Base-by-base conservation (phyloP, 2,113 vertebrate genomes). In the Eulemur macaco region DNA sequence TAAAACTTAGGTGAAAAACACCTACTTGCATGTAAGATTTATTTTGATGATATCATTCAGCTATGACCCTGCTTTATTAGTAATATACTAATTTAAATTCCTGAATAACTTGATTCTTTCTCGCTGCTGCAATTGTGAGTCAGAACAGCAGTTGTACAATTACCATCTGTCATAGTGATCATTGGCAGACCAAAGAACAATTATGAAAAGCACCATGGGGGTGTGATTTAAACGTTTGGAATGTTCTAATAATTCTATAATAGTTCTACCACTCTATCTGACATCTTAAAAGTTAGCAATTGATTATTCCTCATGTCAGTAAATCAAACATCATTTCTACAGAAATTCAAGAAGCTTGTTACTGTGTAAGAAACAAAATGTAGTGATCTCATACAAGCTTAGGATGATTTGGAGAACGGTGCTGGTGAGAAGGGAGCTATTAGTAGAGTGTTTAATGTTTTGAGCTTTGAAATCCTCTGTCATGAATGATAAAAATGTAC, bases 1-100 rank as follows among this genome's bases (percentile, higher is more conserved):
- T 71, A 69, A 81, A 96, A 77, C 86, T 31, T 78, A 84, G 42
- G 31, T 84, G 63, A 86, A 94, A 23, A 89, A 50, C 82, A 69
- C 8, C 23, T 78, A 29, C 12, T 86, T 88, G 31, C 58, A 39
- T 69, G 6, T 63, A 86, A 74, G 27, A 94, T 60, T 78, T 64
- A 91, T 91, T 96, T 88, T 81, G 31, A 87, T 88, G 13, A 13
- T 78, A 13, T 50, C 20, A 60, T 39, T 81, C 45, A n/a, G 8
- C 31, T 78, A 21, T 91, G 42, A 85, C 34, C 31, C 11, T 69
- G 5, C 21, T 27, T 95, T 89, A 89, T 81, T 95, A 74, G 10
- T 34, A 91, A 86, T 63, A 71, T 47, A 37, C 37, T 29, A 77
- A 96, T 68, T 86, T 95, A 89, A 78, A 42, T 68, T 60, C 17